A percentile compares a stretch with the other conserved stretches of the same genome.
Evolutionary conservation across 2,888 invertebrate genomes (phyloP).

Genomic region (Standfussiana lucernea): DNA sequence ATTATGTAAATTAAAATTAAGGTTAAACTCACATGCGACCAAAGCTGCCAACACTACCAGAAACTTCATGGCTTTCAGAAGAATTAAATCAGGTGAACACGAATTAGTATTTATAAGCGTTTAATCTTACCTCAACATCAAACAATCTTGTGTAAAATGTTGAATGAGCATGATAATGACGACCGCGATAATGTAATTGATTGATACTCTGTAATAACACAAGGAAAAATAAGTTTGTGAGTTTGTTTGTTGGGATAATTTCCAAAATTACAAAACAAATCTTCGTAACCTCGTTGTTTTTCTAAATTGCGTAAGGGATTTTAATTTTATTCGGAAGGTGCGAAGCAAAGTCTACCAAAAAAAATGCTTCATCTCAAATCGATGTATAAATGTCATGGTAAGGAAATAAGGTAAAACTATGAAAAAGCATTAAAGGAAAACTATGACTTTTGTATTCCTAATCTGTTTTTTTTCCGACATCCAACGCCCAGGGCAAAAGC

Average conservation of each 20-base stretch:
- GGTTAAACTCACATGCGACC: conserved; percentile 40
- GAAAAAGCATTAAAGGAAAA: background rate
- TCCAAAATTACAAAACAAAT: background rate
- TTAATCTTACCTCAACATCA: conserved; percentile 20
- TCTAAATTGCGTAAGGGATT: background rate
- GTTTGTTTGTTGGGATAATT: conserved; percentile 16
- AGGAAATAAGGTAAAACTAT: background rate
- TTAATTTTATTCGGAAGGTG: background rate
- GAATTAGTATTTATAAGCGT: conserved; percentile 38
- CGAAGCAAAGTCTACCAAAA: background rate
- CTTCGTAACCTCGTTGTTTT: background rate
- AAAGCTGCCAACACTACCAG: conserved; percentile 47
- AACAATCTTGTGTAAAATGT: conserved; percentile 22
- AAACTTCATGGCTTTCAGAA: conserved; percentile 36
- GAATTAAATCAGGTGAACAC: conserved; percentile 24
- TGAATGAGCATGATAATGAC: conserved; percentile 21
- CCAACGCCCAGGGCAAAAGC: background rate
- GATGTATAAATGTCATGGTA: background rate
- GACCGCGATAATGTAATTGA: conserved; percentile 17
- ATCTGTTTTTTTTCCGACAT: background rate
- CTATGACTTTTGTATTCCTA: background rate
- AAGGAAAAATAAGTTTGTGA: background rate
- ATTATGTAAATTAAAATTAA: background rate
- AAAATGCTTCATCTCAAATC: background rate
- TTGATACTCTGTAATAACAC: background rate